Conservation (phyloP, 2,797 vertebrate genomes). For the Otus scops region DNA sequence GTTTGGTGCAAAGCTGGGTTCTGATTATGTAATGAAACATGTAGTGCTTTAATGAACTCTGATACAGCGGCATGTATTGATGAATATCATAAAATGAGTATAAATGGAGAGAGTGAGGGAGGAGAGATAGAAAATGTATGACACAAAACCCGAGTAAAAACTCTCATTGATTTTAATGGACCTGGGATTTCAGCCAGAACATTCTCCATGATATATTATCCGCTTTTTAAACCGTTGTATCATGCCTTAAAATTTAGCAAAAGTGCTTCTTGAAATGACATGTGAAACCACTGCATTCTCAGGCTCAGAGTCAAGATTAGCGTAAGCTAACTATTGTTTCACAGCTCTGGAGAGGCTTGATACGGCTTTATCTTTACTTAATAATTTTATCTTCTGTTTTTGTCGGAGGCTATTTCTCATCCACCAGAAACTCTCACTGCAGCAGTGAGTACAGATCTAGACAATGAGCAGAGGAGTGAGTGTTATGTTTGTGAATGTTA, state of each 20-base stretch:
- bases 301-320: conserved; percentile 5
- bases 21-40: background rate
- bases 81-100: background rate
- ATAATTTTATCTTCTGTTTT: background rate
- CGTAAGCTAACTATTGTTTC: background rate
- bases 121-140: background rate
- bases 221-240: conserved; percentile 1
- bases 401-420: background rate
- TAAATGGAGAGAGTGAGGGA: background rate
- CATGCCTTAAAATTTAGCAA: conserved; percentile 35
- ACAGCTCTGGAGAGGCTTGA: background rate
- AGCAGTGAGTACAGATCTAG: background rate
- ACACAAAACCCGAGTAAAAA: conserved; percentile 6
- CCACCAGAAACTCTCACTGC: background rate
- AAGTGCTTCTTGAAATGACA: conserved; percentile 8
- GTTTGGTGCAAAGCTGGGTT: background rate
- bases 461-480: background rate
- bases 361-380: background rate
- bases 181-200: conserved; percentile 44
- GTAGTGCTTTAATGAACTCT: background rate
- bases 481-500: background rate
- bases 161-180: conserved; percentile 3
- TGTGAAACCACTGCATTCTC: conserved; percentile 5
- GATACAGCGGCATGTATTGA: accelerated
- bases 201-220: background rate